A percentile compares a stretch with the other conserved stretches of the same genome.
These are phyloP conservation scores for Bradynema listronoti DNA, from an alignment of 1,140 invertebrate species.

Conservation along the genomic window DNA sequence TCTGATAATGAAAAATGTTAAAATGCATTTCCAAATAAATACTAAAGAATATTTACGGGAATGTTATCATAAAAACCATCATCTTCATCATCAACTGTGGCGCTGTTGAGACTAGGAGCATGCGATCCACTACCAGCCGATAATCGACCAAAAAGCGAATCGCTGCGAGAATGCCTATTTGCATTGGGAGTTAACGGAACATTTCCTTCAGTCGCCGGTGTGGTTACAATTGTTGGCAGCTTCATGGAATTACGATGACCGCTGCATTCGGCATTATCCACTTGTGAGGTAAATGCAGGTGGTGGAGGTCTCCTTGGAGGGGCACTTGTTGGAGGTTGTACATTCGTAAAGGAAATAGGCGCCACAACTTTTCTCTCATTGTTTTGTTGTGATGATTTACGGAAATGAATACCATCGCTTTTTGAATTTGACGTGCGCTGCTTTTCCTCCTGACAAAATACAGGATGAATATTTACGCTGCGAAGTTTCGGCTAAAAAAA, in stretches of 20 bases:
- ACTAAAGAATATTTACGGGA: conserved; percentile 7
- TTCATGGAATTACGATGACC: not conserved
- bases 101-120: not conserved
- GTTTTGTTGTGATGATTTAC: not conserved
- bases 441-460: not conserved
- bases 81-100: conserved; percentile 36
- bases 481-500: conserved; percentile 1
- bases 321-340: not conserved
- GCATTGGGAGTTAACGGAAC: not conserved
- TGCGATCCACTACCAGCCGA: not conserved
- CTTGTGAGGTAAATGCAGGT: not conserved
- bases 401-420: not conserved
- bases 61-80: conserved; percentile 54
- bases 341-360: not conserved
- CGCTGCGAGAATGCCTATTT: not conserved
- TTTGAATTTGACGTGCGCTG: not conserved
- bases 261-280: not conserved
- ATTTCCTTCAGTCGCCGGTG: conserved; percentile 1
- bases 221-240: not conserved
- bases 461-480: conserved; percentile 5
- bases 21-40: not conserved
- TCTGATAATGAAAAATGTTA: not conserved
- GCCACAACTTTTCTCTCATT: not conserved
- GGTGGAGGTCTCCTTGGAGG: not conserved
- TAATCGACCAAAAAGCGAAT: conserved; percentile 3